Conservation (phyloP, 2,797 vertebrate genomes). For the Gadopsis bispinosus region DNA sequence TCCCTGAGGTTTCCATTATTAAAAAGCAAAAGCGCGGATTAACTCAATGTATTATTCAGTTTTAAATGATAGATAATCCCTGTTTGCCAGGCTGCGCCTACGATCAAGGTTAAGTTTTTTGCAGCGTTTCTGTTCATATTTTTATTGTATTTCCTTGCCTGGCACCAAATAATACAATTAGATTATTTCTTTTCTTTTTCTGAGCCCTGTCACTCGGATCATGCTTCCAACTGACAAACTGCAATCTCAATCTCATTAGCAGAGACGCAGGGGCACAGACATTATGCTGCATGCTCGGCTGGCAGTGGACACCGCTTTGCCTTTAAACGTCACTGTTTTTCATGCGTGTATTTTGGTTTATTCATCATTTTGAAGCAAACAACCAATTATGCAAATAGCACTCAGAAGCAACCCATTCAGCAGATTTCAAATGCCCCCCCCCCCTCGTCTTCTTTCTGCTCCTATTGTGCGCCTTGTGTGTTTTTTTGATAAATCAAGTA, state of each 20-base stretch:
- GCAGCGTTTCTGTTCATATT: conserved; percentile 24
- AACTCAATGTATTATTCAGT: conserved; percentile 57
- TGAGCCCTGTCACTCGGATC: conserved; percentile 43
- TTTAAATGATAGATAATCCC: not conserved
- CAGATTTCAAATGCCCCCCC: conserved; percentile 78
- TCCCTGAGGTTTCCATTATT: conserved; percentile 23
- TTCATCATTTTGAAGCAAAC: conserved; percentile 84
- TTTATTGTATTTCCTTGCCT: conserved; percentile 39
- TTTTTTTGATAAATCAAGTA: conserved; percentile 81
- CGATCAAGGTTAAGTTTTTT: conserved; percentile 25
- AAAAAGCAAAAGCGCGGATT: conserved; percentile 43
- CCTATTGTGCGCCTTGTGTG: conserved; percentile 68
- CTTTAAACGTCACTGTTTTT: conserved; percentile 61
- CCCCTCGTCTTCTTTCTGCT: conserved; percentile 48
- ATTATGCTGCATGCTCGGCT: conserved; percentile 69
- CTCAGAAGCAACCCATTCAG: conserved; percentile 77
- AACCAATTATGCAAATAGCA: conserved; percentile 79
- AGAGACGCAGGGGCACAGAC: conserved; percentile 36
- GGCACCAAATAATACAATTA: conserved; percentile 41
- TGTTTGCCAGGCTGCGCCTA: conserved; percentile 28
- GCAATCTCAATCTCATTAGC: conserved; percentile 74
- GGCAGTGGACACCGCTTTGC: conserved; percentile 44
- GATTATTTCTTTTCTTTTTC: conserved; percentile 1
- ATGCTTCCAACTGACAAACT: conserved; percentile 63
- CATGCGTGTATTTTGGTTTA: conserved; percentile 73